Evolutionary conservation across 2,888 invertebrate genomes (phyloP).

Genomic region (Drosophila monieri): DNA sequence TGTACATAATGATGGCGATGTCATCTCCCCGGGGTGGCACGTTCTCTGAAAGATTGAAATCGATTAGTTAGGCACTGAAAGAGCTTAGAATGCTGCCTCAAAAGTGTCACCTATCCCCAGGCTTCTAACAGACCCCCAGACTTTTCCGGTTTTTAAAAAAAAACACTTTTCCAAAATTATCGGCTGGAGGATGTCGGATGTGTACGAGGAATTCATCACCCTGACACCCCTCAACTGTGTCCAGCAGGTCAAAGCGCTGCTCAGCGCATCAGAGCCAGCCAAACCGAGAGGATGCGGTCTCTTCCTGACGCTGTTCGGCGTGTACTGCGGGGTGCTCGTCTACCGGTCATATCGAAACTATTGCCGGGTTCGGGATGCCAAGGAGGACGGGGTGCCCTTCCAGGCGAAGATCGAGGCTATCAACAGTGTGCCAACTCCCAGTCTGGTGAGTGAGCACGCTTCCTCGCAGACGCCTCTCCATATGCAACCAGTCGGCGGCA

Average conservation of each 20-base stretch:
- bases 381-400: background rate
- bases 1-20: conserved; percentile 99
- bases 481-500: conserved; percentile 7
- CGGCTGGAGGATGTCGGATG: background rate
- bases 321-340: conserved; percentile 24
- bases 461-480: background rate
- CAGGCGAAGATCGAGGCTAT: background rate
- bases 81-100: background rate
- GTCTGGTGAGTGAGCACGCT: conserved; percentile 1
- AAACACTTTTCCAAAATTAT: conserved; percentile 22
- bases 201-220: conserved; percentile 26
- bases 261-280: background rate
- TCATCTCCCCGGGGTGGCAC: conserved; percentile 89
- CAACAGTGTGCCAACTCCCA: background rate
- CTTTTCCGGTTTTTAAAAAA: background rate
- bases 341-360: conserved; percentile 19
- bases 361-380: background rate
- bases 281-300: conserved; percentile 10
- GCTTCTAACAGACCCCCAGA: background rate
- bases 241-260: conserved; percentile 16
- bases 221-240: conserved; percentile 35
- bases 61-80: background rate
- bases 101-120: background rate
- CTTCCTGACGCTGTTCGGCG: conserved; percentile 20
- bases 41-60: conserved; percentile 83